Conservation (phyloP, 2,888 invertebrate species). For the Acanthosepion pharaonis region DNA sequence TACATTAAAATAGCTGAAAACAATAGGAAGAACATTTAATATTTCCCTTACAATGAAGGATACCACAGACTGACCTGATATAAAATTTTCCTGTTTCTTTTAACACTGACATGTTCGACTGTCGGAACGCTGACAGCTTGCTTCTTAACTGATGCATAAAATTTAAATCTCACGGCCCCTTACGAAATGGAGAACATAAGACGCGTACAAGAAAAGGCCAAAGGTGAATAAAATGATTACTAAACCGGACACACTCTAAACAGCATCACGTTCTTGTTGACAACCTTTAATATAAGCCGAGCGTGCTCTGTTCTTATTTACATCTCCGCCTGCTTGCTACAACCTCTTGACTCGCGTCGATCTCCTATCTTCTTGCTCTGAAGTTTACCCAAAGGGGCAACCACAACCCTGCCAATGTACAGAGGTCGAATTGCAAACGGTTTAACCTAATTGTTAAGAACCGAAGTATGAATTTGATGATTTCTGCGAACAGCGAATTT, state of each 20-base stretch:
- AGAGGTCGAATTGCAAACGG: background rate
- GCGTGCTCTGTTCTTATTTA: background rate
- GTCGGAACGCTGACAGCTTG: background rate
- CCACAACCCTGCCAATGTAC: background rate
- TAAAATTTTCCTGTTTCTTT: too few relatives aligned
- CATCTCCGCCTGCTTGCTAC: background rate
- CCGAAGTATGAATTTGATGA: background rate
- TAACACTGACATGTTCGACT: too few relatives aligned
- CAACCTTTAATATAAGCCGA: background rate
- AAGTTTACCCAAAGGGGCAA: background rate
- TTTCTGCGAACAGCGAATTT: background rate
- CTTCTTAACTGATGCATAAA: background rate
- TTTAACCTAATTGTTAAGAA: background rate
- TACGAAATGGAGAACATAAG: background rate
- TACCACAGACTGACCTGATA: too few relatives aligned
- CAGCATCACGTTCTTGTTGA: background rate
- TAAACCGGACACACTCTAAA: background rate
- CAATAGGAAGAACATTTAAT: too few relatives aligned
- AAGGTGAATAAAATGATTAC: background rate
- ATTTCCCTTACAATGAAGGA: too few relatives aligned
- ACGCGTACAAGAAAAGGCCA: background rate
- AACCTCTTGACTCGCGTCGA: background rate
- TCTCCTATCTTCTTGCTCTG: background rate
- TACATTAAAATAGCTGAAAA: too few relatives aligned
- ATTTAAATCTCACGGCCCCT: background rate